These are phyloP conservation scores for Acronicta alni DNA, from an alignment of 2,888 invertebrate genomes.

Conservation along the genomic window DNA sequence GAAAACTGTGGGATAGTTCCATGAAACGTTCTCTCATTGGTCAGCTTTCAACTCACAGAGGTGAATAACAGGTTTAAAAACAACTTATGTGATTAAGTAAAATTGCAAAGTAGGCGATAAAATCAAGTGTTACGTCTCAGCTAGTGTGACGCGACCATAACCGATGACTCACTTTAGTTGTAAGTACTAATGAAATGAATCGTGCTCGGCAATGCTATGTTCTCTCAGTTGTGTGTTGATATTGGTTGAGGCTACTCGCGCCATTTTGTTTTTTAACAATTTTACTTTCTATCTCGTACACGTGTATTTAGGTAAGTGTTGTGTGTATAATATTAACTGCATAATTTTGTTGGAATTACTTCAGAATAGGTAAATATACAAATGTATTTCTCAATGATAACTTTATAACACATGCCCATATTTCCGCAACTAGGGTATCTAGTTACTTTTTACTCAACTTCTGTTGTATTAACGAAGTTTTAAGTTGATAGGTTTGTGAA, in stretches of 20 bases:
- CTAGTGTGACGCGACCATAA: conserved; percentile 38
- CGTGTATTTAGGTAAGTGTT: conserved; percentile 39
- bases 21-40: no score
- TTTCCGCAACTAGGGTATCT: background rate
- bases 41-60: background rate
- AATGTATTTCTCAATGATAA: background rate
- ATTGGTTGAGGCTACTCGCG: conserved; percentile 43
- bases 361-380: background rate
- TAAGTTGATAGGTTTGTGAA: background rate
- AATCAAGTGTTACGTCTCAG: background rate
- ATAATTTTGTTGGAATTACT: background rate
- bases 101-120: background rate
- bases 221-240: conserved; percentile 51
- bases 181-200: conserved; percentile 50
- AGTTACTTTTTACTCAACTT: background rate
- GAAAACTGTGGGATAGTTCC: no score
- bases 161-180: conserved; percentile 50
- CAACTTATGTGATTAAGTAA: background rate
- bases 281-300: conserved; percentile 18
- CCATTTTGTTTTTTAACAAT: conserved; percentile 29
- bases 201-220: conserved; percentile 37
- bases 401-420: conserved; percentile 9
- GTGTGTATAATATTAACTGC: background rate
- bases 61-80: background rate
- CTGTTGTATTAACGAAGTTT: background rate